These are phyloP conservation scores for Drosophila sulfurigaster DNA, from an alignment of 1,140 invertebrate genomes.

Conservation along the genomic window DNA sequence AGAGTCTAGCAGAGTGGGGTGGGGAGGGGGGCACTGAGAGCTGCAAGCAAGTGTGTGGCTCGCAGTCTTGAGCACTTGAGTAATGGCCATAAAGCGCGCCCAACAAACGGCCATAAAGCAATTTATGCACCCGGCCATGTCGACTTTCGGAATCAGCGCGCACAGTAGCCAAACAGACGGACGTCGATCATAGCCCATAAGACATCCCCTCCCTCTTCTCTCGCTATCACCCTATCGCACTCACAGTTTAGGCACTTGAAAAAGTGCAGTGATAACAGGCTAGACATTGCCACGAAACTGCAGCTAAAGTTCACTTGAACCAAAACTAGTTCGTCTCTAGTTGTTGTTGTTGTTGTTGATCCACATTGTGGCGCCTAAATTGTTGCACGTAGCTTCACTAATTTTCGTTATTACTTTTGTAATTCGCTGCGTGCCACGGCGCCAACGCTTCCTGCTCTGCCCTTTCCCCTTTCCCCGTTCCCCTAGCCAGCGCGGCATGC, in stretches of 20 bases:
- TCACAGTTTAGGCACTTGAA: conserved; percentile 56
- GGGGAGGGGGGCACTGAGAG: conserved; percentile 11
- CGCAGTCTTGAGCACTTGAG: conserved; percentile 69
- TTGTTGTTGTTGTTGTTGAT: neutral
- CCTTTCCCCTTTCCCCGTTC: too few species aligned
- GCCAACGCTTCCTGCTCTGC: conserved; percentile 33
- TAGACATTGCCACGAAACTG: neutral
- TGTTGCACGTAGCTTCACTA: conserved; percentile 73
- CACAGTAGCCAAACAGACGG: conserved; percentile 62
- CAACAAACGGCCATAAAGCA: conserved; percentile 73
- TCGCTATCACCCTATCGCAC: neutral
- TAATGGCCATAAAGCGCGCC: conserved; percentile 80
- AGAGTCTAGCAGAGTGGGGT: neutral
- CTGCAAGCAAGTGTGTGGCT: conserved; percentile 27
- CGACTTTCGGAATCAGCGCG: conserved; percentile 79
- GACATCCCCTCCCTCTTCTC: neutral
- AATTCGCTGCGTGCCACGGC: conserved; percentile 68
- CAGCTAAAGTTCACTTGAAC: conserved; percentile 21
- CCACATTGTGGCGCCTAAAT: conserved; percentile 71
- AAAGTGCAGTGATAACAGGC: conserved; percentile 76
- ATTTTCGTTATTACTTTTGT: conserved; percentile 70
- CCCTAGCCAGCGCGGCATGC: conserved; percentile 15
- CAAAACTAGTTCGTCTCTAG: conserved; percentile 19
- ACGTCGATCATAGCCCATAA: conserved; percentile 30
- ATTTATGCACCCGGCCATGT: conserved; percentile 71